These are phyloP conservation scores for Blastobasis adustella DNA, from an alignment of 2,888 invertebrate genomes.

Conservation along the genomic window DNA sequence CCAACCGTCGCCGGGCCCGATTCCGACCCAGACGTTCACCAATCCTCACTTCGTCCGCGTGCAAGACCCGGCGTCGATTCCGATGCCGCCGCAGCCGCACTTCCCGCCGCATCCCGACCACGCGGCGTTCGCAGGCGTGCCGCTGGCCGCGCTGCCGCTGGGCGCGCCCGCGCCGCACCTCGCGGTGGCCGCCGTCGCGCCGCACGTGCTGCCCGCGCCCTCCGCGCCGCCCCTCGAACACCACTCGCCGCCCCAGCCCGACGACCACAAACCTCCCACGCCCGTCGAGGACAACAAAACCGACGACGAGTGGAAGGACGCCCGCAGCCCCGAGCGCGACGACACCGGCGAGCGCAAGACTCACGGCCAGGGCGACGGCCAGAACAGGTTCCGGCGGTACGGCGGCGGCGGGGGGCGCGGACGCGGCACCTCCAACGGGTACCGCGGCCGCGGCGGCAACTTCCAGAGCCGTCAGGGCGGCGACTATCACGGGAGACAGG, in stretches of 20 bases:
- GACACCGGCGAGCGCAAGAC: conserved; percentile 45
- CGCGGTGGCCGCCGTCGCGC: conserved; percentile 65
- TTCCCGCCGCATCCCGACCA: conserved; percentile 36
- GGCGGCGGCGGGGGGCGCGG: conserved; percentile 49
- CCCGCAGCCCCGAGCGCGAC: conserved; percentile 50
- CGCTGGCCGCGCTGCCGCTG: conserved; percentile 17
- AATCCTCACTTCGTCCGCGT: conserved; percentile 84
- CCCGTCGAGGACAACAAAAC: conserved; percentile 33
- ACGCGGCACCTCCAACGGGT: conserved; percentile 59
- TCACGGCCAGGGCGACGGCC: conserved; percentile 61
- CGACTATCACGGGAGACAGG: conserved; percentile 46
- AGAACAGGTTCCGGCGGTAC: conserved; percentile 50
- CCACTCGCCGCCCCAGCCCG: conserved; percentile 22
- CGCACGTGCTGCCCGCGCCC: conserved; percentile 50
- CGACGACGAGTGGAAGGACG: conserved; percentile 48
- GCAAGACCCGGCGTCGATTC: conserved; percentile 71
- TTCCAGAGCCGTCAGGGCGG: conserved; percentile 43
- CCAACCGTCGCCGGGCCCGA: conserved; percentile 59
- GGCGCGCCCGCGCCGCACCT: conserved; percentile 19
- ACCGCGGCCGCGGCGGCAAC: conserved; percentile 49
- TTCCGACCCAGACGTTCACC: conserved; percentile 89
- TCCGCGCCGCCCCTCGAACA: conserved; percentile 49
- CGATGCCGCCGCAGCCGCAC: conserved; percentile 62
- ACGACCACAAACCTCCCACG: conserved; percentile 26
- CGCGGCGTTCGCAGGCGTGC: conserved; percentile 56